phyloP scores from a whole-genome alignment of 2,888 invertebrate genomes.

The Megastigmus dorsalis region DNA sequence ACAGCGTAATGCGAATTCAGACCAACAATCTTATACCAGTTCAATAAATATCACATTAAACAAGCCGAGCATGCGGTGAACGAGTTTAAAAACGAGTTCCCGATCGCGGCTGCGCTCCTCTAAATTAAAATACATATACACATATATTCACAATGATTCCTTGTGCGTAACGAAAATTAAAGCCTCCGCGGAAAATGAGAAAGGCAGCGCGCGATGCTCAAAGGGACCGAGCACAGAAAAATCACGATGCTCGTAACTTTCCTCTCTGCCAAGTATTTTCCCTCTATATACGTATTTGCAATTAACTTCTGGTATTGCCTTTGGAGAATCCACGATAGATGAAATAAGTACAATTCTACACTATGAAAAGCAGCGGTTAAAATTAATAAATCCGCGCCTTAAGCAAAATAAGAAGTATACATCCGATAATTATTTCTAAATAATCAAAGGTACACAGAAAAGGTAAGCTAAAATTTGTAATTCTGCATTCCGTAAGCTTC shows the following conservation, averaged over 20 bases:
- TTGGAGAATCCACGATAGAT: no score
- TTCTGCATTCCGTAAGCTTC: no score
- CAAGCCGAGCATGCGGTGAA: slow-evolving; percentile 5
- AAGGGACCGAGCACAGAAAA: neutral
- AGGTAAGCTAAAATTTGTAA: no score
- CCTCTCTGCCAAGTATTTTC: neutral
- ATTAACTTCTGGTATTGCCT: neutral
- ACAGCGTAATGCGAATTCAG: slow-evolving; percentile 13
- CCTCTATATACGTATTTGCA: neutral
- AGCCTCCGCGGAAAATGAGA: neutral
- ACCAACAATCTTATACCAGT: neutral
- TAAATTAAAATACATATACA: neutral
- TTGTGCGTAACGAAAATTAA: slow-evolving; percentile 30
- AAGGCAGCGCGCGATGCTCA: neutral
- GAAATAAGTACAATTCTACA: neutral
- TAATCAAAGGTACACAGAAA: no score
- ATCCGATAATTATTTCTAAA: no score
- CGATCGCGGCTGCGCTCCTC: no score
- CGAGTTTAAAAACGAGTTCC: slow-evolving; percentile 27
- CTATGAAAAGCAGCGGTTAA: no score
- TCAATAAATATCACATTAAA: slow-evolving; percentile 24
- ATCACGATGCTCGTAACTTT: neutral
- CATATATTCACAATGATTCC: slow-evolving; percentile 7
- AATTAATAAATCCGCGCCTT: no score
- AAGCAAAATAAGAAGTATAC: no score